These are phyloP conservation scores for Achlya flavicornis DNA, from an alignment of 2,888 invertebrate species.

Conservation along the genomic window DNA sequence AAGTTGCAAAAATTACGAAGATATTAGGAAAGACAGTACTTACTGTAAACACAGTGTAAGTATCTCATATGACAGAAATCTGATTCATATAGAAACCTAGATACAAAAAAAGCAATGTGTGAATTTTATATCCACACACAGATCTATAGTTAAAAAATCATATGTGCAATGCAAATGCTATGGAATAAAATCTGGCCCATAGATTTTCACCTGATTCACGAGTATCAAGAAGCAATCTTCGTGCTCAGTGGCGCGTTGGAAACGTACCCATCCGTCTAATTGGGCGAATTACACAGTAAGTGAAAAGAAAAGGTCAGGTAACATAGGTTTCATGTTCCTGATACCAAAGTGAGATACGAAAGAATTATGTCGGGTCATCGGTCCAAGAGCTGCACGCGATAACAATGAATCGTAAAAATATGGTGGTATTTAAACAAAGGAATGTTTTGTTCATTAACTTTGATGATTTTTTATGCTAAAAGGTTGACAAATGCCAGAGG, in stretches of 20 bases:
- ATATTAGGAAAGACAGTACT: too few species aligned
- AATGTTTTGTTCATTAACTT: not conserved
- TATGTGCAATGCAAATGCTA: not conserved
- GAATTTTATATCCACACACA: too few species aligned
- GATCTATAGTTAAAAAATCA: not conserved
- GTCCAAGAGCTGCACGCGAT: not conserved
- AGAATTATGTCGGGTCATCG: not conserved
- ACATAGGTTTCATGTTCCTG: constrained; percentile 18
- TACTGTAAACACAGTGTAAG: too few species aligned
- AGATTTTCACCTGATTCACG: constrained; percentile 33
- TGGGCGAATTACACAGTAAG: constrained; percentile 70
- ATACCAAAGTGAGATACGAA: constrained; percentile 11
- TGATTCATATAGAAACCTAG: not conserved
- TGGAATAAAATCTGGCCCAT: constrained; percentile 2
- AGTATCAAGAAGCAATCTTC: constrained; percentile 59
- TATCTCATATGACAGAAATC: too few species aligned
- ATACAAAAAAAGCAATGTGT: too few species aligned
- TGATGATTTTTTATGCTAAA: too few species aligned
- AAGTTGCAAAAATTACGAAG: not conserved
- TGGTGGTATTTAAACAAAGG: not conserved
- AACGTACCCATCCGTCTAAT: constrained; percentile 68
- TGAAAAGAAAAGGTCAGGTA: constrained; percentile 48
- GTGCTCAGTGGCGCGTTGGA: constrained; percentile 60
- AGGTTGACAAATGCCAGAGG: too few species aligned
- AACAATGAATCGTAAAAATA: not conserved